These are phyloP conservation scores for Rattus rattus DNA, from an alignment of 2,113 vertebrate species.

Conservation along the genomic window DNA sequence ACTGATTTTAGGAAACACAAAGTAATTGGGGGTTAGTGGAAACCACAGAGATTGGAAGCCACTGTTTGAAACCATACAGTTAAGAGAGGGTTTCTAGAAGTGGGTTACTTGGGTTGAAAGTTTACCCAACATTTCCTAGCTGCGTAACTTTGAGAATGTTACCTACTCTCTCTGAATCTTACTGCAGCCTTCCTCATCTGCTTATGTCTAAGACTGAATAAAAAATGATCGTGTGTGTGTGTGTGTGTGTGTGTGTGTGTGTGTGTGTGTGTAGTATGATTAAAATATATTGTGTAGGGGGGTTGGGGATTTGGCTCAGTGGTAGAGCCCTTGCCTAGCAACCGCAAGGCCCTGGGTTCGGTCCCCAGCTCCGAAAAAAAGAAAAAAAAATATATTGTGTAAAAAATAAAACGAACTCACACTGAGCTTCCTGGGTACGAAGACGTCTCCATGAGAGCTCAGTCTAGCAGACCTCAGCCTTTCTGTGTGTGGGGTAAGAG, in stretches of 20 bases:
- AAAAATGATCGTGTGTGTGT: not conserved
- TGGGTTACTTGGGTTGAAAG: not conserved
- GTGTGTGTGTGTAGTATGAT: not conserved
- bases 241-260: not conserved
- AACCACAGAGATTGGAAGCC: not conserved
- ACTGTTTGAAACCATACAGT: not conserved
- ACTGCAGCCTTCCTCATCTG: not conserved
- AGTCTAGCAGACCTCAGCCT: not conserved
- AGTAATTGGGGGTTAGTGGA: not conserved
- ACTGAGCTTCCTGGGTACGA: not conserved
- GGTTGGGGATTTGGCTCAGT: no score
- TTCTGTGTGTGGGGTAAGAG: not conserved
- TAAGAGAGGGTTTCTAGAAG: slow-evolving; percentile 3
- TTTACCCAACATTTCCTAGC: not conserved
- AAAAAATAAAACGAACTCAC: not conserved
- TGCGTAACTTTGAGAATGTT: not conserved
- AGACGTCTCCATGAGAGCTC: not conserved
- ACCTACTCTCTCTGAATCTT: slow-evolving; percentile 7
- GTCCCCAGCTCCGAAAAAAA: no score
- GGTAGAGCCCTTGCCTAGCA: no score
- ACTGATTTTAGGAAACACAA: slow-evolving; percentile 15
- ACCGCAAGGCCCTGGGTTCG: no score
- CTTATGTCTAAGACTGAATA: not conserved
- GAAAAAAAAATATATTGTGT: not conserved
- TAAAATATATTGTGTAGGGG: not conserved